A percentile compares a stretch with the other conserved stretches of the same genome.
These are phyloP conservation scores for Rotaria magnacalcarata DNA, from an alignment of 2,888 invertebrate species.

Conservation along the genomic window DNA sequence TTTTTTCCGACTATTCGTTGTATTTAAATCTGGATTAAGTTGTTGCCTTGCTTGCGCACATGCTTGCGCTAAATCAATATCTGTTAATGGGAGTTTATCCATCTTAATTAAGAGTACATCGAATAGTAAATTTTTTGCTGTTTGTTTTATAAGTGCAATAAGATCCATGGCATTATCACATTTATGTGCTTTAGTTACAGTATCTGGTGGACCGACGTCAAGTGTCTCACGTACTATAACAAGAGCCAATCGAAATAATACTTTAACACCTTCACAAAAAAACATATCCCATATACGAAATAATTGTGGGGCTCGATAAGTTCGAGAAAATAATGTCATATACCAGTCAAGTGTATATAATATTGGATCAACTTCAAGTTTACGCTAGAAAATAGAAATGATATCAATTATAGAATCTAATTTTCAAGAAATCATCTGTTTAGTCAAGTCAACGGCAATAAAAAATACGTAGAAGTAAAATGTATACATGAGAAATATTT, in stretches of 20 bases:
- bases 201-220: not conserved
- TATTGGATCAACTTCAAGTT: slow-evolving; percentile 34
- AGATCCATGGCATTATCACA: slow-evolving; percentile 34
- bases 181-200: not conserved
- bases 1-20: not conserved
- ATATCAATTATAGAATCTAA: too few species aligned
- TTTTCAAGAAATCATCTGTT: too few species aligned
- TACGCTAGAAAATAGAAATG: not conserved
- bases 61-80: slow-evolving; percentile 18
- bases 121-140: not conserved
- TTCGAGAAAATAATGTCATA: slow-evolving; percentile 34
- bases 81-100: slow-evolving; percentile 9
- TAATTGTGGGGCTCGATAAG: slow-evolving; percentile 4
- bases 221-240: slow-evolving; percentile 14
- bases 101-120: not conserved
- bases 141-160: slow-evolving; percentile 13
- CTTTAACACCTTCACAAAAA: slow-evolving; percentile 36
- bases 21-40: not conserved
- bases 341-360: slow-evolving; percentile 37
- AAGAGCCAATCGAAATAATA: slow-evolving; percentile 26
- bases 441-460: too few species aligned
- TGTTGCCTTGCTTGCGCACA: slow-evolving; percentile 13
- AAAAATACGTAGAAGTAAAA: too few species aligned
- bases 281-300: slow-evolving; percentile 29
- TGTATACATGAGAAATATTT: too few species aligned